Evolutionary conservation across 2,888 invertebrate species (phyloP), one percentile per base, ranked within the genome.

Genomic region (Dusona sp.): DNA sequence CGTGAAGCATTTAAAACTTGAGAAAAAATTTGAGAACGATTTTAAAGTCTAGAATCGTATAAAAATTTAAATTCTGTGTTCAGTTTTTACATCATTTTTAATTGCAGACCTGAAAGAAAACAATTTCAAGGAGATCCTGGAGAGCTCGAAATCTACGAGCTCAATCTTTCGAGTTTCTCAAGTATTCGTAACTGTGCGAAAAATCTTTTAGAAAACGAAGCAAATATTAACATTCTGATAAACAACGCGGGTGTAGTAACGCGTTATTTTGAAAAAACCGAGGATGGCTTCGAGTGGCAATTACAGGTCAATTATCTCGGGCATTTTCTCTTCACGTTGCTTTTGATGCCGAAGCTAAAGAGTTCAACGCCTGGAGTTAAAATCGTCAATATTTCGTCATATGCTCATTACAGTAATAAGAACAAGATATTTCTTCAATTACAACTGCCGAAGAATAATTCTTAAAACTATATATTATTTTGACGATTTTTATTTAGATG

Each of bases 191-290:
- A 94, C 79, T 97, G 96, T 90, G 95, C 95, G 13, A 89, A 95
- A 6, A 91, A 90, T 19, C 90, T 95, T 7, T 79, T 84, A 38
- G 92, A 94, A 33, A 95, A 93, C 8, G 95, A 96, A 90, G 36
- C 91, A 0, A 95, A 95, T 81, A 95, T 97, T 6, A 95, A 97
- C 90, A 94, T 97, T 80, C 94, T 97, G 2, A 95, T 97, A 1
- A 97, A 97, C 90, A 97, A 97, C 93, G 97, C 97, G 3, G 97
- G 97, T 0, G 95, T 97, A 0, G 96, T 97, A 96, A 95, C 95
- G 92, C 96, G 96, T 74, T 96, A 96, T 0, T 94, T 95, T 79
- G 94, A 95, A 0, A 94, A 94, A 77, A 96, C 97, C 0, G 95
- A 95, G 70, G 97, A 97, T 90, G 97, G 96, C 0, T 96, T 96